Conservation (phyloP, 2,888 invertebrate species). For the Phymatocera aterrima region DNA sequence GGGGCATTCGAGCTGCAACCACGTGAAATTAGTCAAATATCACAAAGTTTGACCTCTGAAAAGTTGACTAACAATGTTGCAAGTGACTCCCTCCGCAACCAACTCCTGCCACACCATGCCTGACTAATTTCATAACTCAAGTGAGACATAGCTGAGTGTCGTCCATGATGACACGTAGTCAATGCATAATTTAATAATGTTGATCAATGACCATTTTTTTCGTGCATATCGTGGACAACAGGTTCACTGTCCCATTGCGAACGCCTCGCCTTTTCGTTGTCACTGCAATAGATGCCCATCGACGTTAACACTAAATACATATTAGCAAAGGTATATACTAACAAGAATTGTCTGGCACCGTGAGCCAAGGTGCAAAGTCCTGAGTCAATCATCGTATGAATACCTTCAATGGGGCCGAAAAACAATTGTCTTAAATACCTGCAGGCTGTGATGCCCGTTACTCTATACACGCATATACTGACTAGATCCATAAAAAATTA, state of each 20-base stretch:
- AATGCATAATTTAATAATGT: background rate
- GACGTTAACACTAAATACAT: background rate
- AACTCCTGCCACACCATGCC: background rate
- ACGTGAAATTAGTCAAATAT: conserved; percentile 10
- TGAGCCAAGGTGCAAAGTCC: background rate
- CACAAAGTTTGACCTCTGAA: conserved; percentile 23
- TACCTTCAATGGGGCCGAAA: background rate
- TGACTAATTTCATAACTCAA: background rate
- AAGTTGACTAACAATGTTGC: conserved; percentile 25
- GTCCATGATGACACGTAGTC: background rate
- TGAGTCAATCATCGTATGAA: background rate
- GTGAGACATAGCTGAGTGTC: background rate
- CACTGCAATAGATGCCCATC: conserved; percentile 4
- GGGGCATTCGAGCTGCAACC: conserved; percentile 3
- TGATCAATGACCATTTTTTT: background rate
- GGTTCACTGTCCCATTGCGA: conserved; percentile 41
- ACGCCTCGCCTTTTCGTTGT: conserved; percentile 10
- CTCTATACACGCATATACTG: background rate
- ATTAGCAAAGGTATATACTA: conserved; percentile 3
- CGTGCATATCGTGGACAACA: background rate
- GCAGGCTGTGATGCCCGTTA: conserved; percentile 15
- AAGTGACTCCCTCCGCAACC: conserved; percentile 11
- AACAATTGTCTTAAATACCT: conserved; percentile 3
- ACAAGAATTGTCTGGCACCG: background rate
- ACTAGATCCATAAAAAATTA: background rate